Conservation (phyloP, 2,888 invertebrate species). For the Acleris holmiana region DNA sequence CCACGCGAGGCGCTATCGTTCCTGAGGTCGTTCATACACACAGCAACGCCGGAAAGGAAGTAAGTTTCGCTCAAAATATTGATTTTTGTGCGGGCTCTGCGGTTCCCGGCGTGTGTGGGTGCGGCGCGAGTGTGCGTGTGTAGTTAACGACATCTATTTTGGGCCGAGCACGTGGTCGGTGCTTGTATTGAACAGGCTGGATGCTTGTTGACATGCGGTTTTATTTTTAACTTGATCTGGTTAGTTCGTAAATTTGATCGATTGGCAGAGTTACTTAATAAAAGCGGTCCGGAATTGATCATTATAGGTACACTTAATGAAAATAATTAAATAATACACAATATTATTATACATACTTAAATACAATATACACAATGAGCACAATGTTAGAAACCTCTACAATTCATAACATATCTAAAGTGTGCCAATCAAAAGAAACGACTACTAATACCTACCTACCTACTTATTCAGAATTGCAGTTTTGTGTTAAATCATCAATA, state of each 20-base stretch:
- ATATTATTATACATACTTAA: no score
- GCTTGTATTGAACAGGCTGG: conserved; percentile 40
- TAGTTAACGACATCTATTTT: conserved; percentile 76
- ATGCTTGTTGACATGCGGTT: conserved; percentile 82
- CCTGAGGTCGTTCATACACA: conserved; percentile 65
- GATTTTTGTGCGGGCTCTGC: conserved; percentile 79
- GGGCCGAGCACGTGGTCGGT: conserved; percentile 79
- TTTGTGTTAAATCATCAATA: no score
- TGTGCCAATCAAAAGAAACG: no score
- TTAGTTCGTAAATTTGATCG: conserved; percentile 56
- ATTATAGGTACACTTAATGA: no score
- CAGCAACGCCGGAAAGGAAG: conserved; percentile 76
- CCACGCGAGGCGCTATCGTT: conserved; percentile 52
- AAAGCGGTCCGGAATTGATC: no score
- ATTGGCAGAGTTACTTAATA: no score
- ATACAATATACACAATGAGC: no score
- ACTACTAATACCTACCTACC: no score
- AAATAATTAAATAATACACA: no score
- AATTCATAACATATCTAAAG: no score
- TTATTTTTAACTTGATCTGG: conserved; percentile 76
- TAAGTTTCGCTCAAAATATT: conserved; percentile 84
- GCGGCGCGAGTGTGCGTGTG: conserved; percentile 44
- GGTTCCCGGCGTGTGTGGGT: conserved; percentile 55
- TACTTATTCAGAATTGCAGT: no score
- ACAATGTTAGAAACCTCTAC: no score